phyloP scores from a whole-genome alignment of 1,140 invertebrate genomes.

The Araneus ventricosus region DNA sequence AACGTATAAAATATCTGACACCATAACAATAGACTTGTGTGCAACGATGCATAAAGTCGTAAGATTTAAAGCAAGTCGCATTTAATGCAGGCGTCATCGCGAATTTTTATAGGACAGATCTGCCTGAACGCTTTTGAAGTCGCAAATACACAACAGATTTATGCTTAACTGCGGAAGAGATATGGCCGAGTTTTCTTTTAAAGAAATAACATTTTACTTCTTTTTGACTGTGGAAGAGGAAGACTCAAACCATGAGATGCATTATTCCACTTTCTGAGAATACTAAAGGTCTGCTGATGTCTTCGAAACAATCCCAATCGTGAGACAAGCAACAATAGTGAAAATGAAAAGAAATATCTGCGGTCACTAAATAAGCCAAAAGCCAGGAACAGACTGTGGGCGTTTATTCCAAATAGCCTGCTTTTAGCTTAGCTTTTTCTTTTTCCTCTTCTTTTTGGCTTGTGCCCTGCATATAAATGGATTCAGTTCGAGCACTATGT shows the following conservation, averaged over 20 bases:
- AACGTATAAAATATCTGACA: not conserved
- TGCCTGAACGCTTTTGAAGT: not conserved
- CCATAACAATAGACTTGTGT: not conserved
- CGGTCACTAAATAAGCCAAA: slow-evolving; percentile 34
- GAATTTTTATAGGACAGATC: not conserved
- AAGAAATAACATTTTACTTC: slow-evolving; percentile 40
- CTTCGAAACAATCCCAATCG: slow-evolving; percentile 15
- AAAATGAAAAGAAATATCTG: slow-evolving; percentile 41
- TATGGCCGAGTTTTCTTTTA: slow-evolving; percentile 11
- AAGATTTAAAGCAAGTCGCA: not conserved
- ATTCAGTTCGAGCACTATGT: not conserved
- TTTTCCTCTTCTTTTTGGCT: not conserved
- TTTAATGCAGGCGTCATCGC: not conserved
- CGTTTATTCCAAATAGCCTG: not conserved
- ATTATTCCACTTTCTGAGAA: slow-evolving; percentile 44
- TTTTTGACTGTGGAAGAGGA: not conserved
- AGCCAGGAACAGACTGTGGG: not conserved
- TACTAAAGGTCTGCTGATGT: slow-evolving; percentile 32
- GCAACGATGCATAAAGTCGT: not conserved
- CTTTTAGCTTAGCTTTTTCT: not conserved
- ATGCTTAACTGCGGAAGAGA: not conserved
- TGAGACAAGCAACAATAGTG: slow-evolving; percentile 45
- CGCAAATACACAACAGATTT: not conserved
- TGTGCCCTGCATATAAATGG: slow-evolving; percentile 39
- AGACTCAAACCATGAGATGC: not conserved